These are phyloP conservation scores for Limanda limanda DNA, from an alignment of 2,113 vertebrate genomes.

Conservation along the genomic window DNA sequence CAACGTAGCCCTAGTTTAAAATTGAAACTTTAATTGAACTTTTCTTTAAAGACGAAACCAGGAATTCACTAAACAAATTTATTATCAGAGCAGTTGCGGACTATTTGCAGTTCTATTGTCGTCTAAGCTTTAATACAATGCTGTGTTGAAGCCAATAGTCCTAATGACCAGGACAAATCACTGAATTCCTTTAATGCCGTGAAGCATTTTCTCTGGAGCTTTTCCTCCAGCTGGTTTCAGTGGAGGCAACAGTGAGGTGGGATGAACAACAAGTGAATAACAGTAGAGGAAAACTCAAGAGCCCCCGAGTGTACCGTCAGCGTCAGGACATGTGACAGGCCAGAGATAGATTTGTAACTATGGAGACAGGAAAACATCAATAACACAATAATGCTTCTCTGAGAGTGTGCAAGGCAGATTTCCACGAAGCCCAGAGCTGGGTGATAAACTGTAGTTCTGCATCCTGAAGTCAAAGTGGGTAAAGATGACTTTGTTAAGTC, in stretches of 20 bases:
- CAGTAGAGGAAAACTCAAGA: constrained; percentile 29
- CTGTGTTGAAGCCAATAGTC: neutral
- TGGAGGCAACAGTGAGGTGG: neutral
- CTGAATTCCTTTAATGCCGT: constrained; percentile 19
- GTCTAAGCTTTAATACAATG: constrained; percentile 1
- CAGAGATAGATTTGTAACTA: constrained; percentile 48
- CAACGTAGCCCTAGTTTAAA: no score
- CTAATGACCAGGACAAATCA: neutral
- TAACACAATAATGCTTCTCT: constrained; percentile 27
- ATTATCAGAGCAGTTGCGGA: neutral
- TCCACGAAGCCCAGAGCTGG: neutral
- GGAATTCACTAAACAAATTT: neutral
- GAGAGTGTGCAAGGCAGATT: constrained; percentile 13
- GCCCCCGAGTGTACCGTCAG: constrained; percentile 8
- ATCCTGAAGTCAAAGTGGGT: constrained; percentile 11
- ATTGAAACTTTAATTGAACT: neutral
- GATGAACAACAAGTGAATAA: constrained; percentile 26
- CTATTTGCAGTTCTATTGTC: neutral
- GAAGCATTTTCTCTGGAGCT: constrained; percentile 12
- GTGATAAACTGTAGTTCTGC: constrained; percentile 20
- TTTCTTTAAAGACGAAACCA: neutral
- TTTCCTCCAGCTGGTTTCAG: constrained; percentile 34
- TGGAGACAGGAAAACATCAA: constrained; percentile 62
- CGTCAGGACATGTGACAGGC: constrained; percentile 45
- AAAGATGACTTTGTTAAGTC: constrained; percentile 19